Evolutionary conservation across 2,113 vertebrate genomes (phyloP), one percentile per base, ranked within the genome.

Genomic region (Oryzias javanicus): DNA sequence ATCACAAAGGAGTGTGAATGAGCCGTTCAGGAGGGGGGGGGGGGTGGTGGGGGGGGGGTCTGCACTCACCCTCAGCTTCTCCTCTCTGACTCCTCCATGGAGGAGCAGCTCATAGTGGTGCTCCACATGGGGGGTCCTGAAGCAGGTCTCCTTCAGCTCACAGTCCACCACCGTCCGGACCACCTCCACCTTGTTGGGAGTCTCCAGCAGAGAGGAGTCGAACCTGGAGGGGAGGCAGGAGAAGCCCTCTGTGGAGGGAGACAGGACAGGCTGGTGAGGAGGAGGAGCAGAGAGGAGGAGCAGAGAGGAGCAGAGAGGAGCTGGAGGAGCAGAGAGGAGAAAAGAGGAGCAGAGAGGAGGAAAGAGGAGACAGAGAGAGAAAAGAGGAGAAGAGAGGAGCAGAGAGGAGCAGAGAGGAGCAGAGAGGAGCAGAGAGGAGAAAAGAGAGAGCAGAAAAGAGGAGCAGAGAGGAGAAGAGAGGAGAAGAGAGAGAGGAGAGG

Each of bases 171-270:
- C 88, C 0, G 45, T 92, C 72, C n/a, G 67, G 75, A 93, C 65
- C 20, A 91, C 48, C 12, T 92, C 88, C 42, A 73, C 69, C 54
- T 87, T 89, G 5, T 79, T 89, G 0, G 87, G 89, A 2, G 44
- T 92, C 71, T 91, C 88, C 69, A 94, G 65, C 40, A 91, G 64
- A 7, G 81, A 85, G 1, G 88, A 78, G 64, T 78, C 89, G 55
- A 94, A 92, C 74, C 85, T 90, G 4, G 79, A 92, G 56, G 93
- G 91, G 12, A 89, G 12, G 1, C 91, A 94, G 55, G 78, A 88
- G 67, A 94, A 85, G 49, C 91, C 91, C 64, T 89, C 89, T 91
- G 86, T 49, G 15, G 22, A 4, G 2, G 29, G 41, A 18, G 49
- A 42, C 8, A n/a, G n/a, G 10, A 1, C 19, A 47, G 35, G 3